These are phyloP conservation scores for Cephus sareptanus DNA, from an alignment of 2,888 invertebrate genomes.

Conservation along the genomic window DNA sequence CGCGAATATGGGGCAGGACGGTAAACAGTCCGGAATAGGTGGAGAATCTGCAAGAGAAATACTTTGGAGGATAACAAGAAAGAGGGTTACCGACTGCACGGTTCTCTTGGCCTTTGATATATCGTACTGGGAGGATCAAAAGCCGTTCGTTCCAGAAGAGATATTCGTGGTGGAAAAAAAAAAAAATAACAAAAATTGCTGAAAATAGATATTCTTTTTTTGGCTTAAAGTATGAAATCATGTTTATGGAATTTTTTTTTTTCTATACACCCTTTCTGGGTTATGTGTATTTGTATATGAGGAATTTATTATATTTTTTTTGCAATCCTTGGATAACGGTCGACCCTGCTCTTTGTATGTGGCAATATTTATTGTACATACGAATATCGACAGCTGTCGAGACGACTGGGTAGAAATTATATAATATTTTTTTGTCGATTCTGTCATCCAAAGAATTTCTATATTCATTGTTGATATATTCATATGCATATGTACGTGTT, in stretches of 20 bases:
- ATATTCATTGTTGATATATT: neutral
- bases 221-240: no score
- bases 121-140: neutral
- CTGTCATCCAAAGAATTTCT: neutral
- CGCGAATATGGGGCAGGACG: neutral
- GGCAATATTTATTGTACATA: neutral
- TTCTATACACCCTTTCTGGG: neutral
- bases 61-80: neutral
- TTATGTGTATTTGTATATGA: neutral
- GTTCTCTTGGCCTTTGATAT: neutral
- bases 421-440: neutral
- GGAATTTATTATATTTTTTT: neutral
- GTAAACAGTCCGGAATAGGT: neutral
- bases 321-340: neutral
- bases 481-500: neutral
- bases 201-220: neutral
- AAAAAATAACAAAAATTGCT: neutral
- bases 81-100: neutral
- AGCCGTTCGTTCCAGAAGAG: neutral
- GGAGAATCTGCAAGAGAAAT: neutral
- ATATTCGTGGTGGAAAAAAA: neutral
- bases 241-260: neutral
- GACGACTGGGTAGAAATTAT: neutral
- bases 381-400: neutral
- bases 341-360: neutral